Evolutionary conservation across 2,113 vertebrate genomes (phyloP), one percentile per base, ranked within the genome.

Genomic region (Bucco capensis): DNA sequence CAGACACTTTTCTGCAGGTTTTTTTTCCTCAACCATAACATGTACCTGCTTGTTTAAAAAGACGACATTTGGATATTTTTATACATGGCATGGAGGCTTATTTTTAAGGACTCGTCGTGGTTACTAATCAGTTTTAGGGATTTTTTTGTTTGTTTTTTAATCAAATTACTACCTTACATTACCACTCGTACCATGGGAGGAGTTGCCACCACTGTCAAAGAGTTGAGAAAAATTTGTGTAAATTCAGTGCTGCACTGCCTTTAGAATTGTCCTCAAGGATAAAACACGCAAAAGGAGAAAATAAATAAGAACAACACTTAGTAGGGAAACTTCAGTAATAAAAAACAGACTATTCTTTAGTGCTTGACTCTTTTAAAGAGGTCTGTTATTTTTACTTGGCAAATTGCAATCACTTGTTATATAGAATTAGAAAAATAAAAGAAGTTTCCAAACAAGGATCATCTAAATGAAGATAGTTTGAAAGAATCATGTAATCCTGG

Each of bases 41-140:
- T 94, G 96, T 93, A 96, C 64, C 74, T 97, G 91, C 97, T 97
- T 97, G 96, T 97, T 97, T 95, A 93, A 76, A 83, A 88, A 16
- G n/a, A 57, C 92, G 60, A 73, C 28, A 65, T 69, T 37, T 51
- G 31, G 65, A 27, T 30, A 51, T 42, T 9, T 72, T 92, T 75
- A 73, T 82, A 95, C 94, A 75, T 91, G 53, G 71, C 65, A 80
- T 2, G n/a, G 60, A 80, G 66, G 35, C 9, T 94, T 92, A 65
- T 60, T 95, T 94, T 90, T 84, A 72, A 90, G 18, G 37, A 82
- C 66, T 86, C n/a, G 90, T 51, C 50, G 81, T 57, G 49, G 66
- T 75, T 66, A 57, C 28, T 53, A 66, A 62, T 89, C 35, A 60
- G 21, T 70, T 78, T 57, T 22, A 80, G 21, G 42, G 21, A 30